These are phyloP conservation scores for Phalera bucephala DNA, from an alignment of 2,888 invertebrate species.

Conservation along the genomic window DNA sequence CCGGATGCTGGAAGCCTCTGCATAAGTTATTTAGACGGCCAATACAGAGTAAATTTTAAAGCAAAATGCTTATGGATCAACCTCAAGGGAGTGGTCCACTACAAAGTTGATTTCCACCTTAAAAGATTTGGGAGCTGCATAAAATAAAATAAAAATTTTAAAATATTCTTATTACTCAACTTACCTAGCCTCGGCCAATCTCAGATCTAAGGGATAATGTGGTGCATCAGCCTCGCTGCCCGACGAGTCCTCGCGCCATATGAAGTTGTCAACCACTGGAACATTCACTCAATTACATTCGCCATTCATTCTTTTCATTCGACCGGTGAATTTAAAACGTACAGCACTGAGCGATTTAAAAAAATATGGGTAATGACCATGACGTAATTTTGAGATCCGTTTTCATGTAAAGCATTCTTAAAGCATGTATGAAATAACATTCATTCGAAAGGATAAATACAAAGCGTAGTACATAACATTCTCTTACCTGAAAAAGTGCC, in stretches of 20 bases:
- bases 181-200: slow-evolving; percentile 77
- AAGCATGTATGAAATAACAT: slow-evolving; percentile 74
- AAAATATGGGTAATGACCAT: neutral
- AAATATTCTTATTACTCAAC: too few relatives aligned
- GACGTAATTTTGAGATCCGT: too few relatives aligned
- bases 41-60: too few relatives aligned
- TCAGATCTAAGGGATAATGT: slow-evolving; percentile 73
- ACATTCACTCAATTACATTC: slow-evolving; percentile 9
- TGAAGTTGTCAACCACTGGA: slow-evolving; percentile 66
- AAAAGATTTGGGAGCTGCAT: too few relatives aligned
- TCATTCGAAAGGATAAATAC: slow-evolving; percentile 27
- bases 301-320: neutral
- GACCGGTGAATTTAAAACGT: neutral
- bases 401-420: too few relatives aligned
- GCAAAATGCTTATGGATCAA: too few relatives aligned
- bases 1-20: too few relatives aligned
- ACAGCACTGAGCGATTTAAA: neutral
- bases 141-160: too few relatives aligned
- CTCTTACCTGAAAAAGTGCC: slow-evolving; percentile 60
- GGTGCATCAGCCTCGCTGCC: slow-evolving; percentile 77
- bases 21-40: too few relatives aligned
- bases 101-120: too few relatives aligned
- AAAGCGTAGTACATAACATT: slow-evolving; percentile 41
- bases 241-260: slow-evolving; percentile 77
- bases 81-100: too few relatives aligned